phyloP scores from a whole-genome alignment of 30 jellyfish, hydroid and myxozoan species.

The Cassiopea xamachana region DNA sequence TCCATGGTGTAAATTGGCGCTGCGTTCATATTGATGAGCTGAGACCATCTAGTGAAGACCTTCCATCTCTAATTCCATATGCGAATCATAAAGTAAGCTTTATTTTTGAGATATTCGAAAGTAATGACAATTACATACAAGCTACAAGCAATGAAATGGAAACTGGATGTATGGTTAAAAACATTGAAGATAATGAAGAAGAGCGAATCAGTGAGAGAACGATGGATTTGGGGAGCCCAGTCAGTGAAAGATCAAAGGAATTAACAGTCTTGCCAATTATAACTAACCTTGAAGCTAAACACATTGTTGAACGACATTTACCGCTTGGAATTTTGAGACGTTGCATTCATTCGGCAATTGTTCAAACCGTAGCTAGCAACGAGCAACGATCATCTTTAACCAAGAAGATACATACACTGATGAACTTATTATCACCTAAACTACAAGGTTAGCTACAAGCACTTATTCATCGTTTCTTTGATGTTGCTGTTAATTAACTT shows the following conservation, averaged over 20 bases:
- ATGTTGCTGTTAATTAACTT: no score
- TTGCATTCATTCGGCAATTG: slow-evolving; percentile 49
- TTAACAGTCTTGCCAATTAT: no score
- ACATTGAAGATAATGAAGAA: no score
- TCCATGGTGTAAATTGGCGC: slow-evolving; percentile 70
- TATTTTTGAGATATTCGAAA: slow-evolving; percentile 1
- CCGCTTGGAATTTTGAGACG: slow-evolving; percentile 54
- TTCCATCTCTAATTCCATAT: slow-evolving; percentile 58
- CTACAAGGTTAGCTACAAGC: not conserved
- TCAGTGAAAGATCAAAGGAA: no score
- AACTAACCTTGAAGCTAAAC: no score
- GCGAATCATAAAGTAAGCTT: slow-evolving; percentile 43
- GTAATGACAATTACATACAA: not conserved
- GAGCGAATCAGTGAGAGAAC: no score
- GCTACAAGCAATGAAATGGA: not conserved
- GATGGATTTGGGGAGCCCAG: no score
- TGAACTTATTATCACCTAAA: slow-evolving; percentile 38
- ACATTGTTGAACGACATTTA: not conserved
- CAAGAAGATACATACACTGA: slow-evolving; percentile 33
- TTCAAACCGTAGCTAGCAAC: not conserved
- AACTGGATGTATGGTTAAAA: no score
- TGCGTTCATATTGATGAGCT: slow-evolving; percentile 82
- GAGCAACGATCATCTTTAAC: slow-evolving; percentile 7
- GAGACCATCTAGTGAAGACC: slow-evolving; percentile 58
- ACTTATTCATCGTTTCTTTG: no score